phyloP scores from a whole-genome alignment of 2,113 vertebrate genomes.

The Pelodiscus sinensis region DNA sequence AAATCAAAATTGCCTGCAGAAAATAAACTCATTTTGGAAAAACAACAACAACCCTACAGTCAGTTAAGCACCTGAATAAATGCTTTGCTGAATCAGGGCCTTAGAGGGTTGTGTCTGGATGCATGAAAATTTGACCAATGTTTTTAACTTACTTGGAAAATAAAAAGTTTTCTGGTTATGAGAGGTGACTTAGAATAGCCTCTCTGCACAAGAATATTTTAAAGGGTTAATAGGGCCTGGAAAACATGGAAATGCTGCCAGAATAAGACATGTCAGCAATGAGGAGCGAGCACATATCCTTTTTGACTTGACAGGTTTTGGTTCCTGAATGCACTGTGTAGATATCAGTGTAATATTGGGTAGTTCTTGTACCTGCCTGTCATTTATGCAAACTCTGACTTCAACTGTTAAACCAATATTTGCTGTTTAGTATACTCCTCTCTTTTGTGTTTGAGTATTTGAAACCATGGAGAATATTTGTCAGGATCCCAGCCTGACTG shows the following conservation, averaged over 20 bases:
- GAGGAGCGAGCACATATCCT: background rate
- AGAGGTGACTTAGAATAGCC: background rate
- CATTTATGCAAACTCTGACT: background rate
- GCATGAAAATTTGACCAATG: background rate
- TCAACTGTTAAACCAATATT: background rate
- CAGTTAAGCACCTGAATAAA: background rate
- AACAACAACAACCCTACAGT: background rate
- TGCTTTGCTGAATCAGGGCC: background rate
- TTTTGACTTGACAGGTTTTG: background rate
- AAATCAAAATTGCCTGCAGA: background rate
- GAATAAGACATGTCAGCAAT: background rate
- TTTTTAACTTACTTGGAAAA: background rate
- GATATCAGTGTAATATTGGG: background rate
- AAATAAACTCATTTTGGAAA: background rate
- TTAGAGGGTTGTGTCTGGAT: background rate
- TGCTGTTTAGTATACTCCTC: background rate
- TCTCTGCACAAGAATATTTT: background rate
- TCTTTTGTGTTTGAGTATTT: background rate
- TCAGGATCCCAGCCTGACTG: background rate
- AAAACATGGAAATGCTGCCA: background rate
- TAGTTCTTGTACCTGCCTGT: background rate
- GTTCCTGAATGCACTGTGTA: background rate
- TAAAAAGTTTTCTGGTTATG: background rate
- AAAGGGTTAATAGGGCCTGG: background rate
- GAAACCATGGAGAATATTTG: background rate